Conservation (phyloP, 2,113 vertebrate genomes). For the Phocoena phocoena region DNA sequence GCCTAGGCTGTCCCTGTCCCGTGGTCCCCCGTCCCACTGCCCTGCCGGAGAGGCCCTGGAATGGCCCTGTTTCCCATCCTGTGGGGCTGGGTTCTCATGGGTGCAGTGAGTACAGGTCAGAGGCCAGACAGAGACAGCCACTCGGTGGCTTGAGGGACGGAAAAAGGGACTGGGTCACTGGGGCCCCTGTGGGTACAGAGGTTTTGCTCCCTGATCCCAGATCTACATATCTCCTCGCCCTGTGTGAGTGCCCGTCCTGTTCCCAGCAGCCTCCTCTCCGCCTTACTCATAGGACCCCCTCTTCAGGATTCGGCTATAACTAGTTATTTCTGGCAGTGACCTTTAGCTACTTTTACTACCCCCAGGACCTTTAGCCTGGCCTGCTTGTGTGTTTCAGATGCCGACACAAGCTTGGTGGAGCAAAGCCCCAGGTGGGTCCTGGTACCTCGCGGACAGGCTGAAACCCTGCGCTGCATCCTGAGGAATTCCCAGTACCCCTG, state of each 20-base stretch:
- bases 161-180: too few species aligned
- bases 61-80: background rate
- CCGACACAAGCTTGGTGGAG: background rate
- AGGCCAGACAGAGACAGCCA: background rate
- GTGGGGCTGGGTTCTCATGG: background rate
- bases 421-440: conserved; percentile 8
- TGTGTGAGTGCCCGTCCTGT: background rate
- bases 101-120: conserved; percentile 21
- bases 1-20: background rate
- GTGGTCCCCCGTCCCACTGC: rapidly evolving
- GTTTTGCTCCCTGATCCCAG: background rate
- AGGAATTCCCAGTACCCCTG: conserved; percentile 52
- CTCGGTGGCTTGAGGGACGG: background rate
- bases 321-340: background rate
- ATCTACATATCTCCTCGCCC: background rate
- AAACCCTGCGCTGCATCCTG: conserved; percentile 20
- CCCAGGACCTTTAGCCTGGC: background rate
- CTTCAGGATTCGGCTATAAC: background rate
- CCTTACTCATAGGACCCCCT: background rate
- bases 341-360: too few species aligned
- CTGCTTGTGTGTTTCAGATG: conserved; percentile 56
- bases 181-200: background rate
- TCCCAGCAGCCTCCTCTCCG: background rate
- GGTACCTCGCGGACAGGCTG: background rate
- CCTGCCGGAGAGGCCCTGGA: background rate